Percentiles rank a stretch among this genome's conserved stretches.
Evolutionary conservation across 2,888 invertebrate genomes (phyloP).

Genomic region (Andrena bucephala): DNA sequence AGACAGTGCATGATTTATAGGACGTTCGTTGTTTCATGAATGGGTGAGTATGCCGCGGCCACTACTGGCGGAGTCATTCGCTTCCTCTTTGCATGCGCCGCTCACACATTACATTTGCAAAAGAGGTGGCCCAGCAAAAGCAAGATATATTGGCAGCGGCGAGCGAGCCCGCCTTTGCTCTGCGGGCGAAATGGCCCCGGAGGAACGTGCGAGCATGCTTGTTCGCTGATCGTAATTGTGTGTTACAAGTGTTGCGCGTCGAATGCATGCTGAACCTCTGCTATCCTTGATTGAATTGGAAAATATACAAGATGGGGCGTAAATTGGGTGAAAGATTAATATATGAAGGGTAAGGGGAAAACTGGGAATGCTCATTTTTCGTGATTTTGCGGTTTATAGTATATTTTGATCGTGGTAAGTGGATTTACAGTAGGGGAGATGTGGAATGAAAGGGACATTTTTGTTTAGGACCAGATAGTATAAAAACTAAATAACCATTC

Average conservation of each 20-base stretch:
- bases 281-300: not conserved
- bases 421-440: too few species aligned
- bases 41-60: slow-evolving; percentile 30
- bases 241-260: not conserved
- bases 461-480: too few species aligned
- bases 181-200: not conserved
- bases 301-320: not conserved
- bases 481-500: too few species aligned
- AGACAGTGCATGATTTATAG: slow-evolving; percentile 42
- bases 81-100: slow-evolving; percentile 21
- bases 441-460: too few species aligned
- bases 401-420: too few species aligned
- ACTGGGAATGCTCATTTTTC: too few species aligned
- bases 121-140: slow-evolving; percentile 12
- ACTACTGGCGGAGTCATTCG: slow-evolving; percentile 33
- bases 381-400: not conserved
- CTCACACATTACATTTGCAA: slow-evolving; percentile 37
- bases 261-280: not conserved
- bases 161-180: not conserved
- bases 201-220: not conserved
- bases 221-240: not conserved
- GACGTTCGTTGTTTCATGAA: slow-evolving; percentile 54
- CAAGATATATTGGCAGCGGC: slow-evolving; percentile 20
- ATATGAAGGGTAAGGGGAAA: too few species aligned
- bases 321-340: too few species aligned